Evolutionary conservation across 2,797 vertebrate species (phyloP), one percentile per base, ranked within the genome.

Genomic region (Schizothorax lantsangensis): DNA sequence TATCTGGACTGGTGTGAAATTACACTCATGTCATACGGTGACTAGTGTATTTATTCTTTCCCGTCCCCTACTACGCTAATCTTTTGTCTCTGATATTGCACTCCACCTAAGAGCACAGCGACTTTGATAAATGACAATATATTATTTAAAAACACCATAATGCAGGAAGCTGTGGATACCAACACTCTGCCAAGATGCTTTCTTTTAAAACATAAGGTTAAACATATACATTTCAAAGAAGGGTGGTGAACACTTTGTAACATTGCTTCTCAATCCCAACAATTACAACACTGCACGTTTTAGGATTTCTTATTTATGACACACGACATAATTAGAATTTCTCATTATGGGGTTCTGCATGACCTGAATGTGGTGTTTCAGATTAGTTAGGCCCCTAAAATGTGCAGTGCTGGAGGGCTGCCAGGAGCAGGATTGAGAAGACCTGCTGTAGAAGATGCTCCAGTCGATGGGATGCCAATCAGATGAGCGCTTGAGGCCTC

Each of bases 111-210:
- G 12, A 66, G 14, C 19, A 11, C 12, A 59, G 49, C 36, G 7
- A 78, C 83, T 84, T 84, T 84, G 83, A 78, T 54, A 52, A 85
- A 79, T 79, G n/a, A 71, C 38, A 69, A 54, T 47, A 21, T 43
- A 72, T 69, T 71, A 54, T 71, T 71, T 45, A 79, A 79, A 64
- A 81, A 62, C 82, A 64, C 26, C n/a, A 49, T 23, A 38, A 66
- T 11, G 49, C 19, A 52, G 33, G 19, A 85, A 79, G n/a, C 62
- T 79, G 64, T 43, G 33, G 64, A 79, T 71, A 45, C 9, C 47
- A 71, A 45, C 8, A 26, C 17, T 72, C 8, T 33, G 7, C 38
- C 75, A 54, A 71, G 15, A 66, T 15, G 23, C 72, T 52, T 84
- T 66, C 57, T 66, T 47, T 66, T 77, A 77, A 75, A 66, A 66